phyloP scores from a whole-genome alignment of 2,797 vertebrate species.

The Erpetoichthys calabaricus region DNA sequence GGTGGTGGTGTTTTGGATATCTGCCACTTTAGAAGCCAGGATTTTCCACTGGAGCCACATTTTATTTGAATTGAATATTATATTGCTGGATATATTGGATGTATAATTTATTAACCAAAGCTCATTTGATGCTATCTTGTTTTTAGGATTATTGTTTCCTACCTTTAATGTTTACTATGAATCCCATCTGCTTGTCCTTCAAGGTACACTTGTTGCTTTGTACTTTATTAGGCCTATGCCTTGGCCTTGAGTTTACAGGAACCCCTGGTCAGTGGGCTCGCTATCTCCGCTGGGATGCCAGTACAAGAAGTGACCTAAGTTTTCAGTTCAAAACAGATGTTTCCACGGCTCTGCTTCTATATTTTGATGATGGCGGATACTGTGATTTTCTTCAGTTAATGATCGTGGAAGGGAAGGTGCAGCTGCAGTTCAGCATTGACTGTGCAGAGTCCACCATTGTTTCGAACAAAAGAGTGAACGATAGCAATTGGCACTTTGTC shows the following conservation, averaged over 20 bases:
- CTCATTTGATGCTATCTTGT: conserved; percentile 35
- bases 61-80: conserved; percentile 30
- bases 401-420: conserved; percentile 66
- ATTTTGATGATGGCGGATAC: conserved; percentile 87
- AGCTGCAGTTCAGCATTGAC: conserved; percentile 80
- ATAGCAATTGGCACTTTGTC: conserved; percentile 84
- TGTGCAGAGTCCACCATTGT: conserved; percentile 73
- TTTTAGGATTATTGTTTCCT: conserved; percentile 29
- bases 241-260: conserved; percentile 82
- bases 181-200: conserved; percentile 52
- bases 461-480: conserved; percentile 69
- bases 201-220: conserved; percentile 66
- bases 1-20: conserved; percentile 41
- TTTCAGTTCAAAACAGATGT: conserved; percentile 87
- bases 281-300: conserved; percentile 91
- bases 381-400: conserved; percentile 86
- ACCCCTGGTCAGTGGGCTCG: conserved; percentile 89
- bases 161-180: conserved; percentile 42
- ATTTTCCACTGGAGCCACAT: conserved; percentile 24
- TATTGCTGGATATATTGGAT: conserved; percentile 35
- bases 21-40: conserved; percentile 29
- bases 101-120: conserved; percentile 25
- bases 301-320: conserved; percentile 80
- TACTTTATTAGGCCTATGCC: conserved; percentile 59
- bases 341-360: conserved; percentile 76